Percentiles rank a stretch among this genome's conserved stretches.
Conservation (phyloP, 2,888 invertebrate genomes). For the Caenorhabditis becei region DNA sequence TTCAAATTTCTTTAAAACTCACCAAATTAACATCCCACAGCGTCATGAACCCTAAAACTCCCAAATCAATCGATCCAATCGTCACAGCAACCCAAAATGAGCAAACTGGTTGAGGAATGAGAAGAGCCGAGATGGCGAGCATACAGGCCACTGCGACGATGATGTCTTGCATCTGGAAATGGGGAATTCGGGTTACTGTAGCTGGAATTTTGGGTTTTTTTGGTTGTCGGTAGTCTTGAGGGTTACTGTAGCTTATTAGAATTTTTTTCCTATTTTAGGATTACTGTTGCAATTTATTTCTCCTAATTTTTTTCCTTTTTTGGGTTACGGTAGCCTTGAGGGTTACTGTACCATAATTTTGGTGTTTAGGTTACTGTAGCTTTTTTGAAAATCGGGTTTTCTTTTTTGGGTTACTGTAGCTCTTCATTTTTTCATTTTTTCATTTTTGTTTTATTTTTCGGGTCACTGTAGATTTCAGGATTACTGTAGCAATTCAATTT, state of each 20-base stretch:
- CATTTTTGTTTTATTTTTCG: too few species aligned
- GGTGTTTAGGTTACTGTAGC: too few species aligned
- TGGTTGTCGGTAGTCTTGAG: neutral
- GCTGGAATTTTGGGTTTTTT: neutral
- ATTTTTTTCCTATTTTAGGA: neutral
- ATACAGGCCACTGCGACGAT: slow-evolving; percentile 89
- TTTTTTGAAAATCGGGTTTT: too few species aligned
- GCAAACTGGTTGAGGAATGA: slow-evolving; percentile 93
- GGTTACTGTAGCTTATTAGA: neutral
- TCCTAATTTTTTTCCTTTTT: too few species aligned
- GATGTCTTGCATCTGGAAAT: slow-evolving; percentile 73
- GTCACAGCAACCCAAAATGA: slow-evolving; percentile 93
- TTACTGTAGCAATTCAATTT: too few species aligned
- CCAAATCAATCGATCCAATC: slow-evolving; percentile 93
- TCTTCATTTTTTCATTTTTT: too few species aligned
- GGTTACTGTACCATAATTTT: too few species aligned
- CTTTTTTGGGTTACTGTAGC: too few species aligned
- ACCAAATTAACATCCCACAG: slow-evolving; percentile 88
- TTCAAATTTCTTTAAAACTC: neutral
- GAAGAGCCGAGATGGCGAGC: slow-evolving; percentile 94
- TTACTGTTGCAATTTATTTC: too few species aligned
- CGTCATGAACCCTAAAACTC: slow-evolving; percentile 96
- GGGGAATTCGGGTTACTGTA: neutral
- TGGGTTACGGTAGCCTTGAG: too few species aligned
- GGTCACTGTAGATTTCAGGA: too few species aligned